Conservation (phyloP, 1,140 invertebrate genomes). For the Papilio polyxenes region DNA sequence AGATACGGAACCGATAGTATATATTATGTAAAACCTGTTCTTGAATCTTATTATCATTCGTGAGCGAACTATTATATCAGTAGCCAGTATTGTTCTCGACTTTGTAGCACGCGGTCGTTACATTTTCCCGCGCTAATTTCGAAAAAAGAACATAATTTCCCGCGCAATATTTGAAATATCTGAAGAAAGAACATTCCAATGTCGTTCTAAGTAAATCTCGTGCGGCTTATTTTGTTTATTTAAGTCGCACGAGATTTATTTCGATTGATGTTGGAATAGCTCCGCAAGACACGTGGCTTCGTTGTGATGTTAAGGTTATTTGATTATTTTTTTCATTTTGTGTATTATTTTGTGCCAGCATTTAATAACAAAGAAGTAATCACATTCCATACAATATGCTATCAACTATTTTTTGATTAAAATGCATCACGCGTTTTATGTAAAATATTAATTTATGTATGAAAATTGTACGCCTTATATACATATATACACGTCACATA, state of each 20-base stretch:
- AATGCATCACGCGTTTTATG: neutral
- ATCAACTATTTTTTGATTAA: neutral
- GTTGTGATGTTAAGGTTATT: conserved; percentile 7
- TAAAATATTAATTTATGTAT: neutral
- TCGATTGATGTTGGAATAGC: conserved; percentile 49
- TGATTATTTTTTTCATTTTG: neutral
- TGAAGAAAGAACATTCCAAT: conserved; percentile 32
- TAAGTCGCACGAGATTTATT: conserved; percentile 62
- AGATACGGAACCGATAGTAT: neutral
- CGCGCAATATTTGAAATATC: neutral
- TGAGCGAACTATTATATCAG: neutral
- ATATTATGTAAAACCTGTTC: neutral
- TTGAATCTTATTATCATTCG: conserved; percentile 10
- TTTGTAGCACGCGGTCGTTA: neutral
- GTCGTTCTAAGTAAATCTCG: conserved; percentile 67
- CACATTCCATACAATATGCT: neutral
- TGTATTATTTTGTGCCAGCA: neutral
- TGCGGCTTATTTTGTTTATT: conserved; percentile 56
- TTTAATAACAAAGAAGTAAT: neutral
- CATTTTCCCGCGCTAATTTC: neutral
- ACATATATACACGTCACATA: no score
- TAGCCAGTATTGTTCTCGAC: conserved; percentile 27
- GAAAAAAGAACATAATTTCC: conserved; percentile 12
- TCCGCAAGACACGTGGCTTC: neutral
- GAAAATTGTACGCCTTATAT: neutral